Percentiles rank a stretch among this genome's conserved stretches.
phyloP scores from a whole-genome alignment of 2,113 vertebrate species.

The Asarcornis scutulata region DNA sequence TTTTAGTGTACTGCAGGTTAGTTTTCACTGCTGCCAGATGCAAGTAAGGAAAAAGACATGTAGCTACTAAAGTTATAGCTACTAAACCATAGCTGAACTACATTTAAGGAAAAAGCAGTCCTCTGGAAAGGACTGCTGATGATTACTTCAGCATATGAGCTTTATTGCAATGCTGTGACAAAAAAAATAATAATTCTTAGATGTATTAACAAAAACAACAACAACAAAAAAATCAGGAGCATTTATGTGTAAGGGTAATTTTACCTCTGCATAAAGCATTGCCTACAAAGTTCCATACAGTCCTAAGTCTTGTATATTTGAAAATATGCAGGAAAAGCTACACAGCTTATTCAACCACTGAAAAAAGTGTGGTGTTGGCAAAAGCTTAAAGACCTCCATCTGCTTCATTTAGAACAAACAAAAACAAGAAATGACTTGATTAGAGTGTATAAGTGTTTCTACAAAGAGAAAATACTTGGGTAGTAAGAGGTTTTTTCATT shows the following conservation, averaged over 20 bases:
- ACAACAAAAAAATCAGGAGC: not conserved
- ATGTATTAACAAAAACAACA: not conserved
- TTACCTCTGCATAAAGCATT: slow-evolving; percentile 11
- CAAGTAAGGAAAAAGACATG: not conserved
- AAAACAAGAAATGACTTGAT: slow-evolving; percentile 37
- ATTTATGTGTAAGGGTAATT: not conserved
- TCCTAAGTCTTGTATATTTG: not conserved
- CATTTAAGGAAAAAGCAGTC: not conserved
- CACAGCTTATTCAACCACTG: slow-evolving; percentile 13
- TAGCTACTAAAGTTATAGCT: not conserved
- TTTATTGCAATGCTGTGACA: not conserved
- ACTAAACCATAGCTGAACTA: not conserved
- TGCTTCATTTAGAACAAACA: slow-evolving; percentile 44
- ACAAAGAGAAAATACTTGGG: slow-evolving; percentile 13
- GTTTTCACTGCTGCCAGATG: not conserved
- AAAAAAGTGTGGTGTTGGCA: not conserved
- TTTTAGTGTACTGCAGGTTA: not conserved
- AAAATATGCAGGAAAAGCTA: slow-evolving; percentile 3
- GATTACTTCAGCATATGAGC: not conserved
- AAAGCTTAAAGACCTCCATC: slow-evolving; percentile 47
- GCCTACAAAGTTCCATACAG: not conserved
- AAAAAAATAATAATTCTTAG: not conserved
- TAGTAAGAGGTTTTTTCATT: not conserved
- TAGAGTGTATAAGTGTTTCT: not conserved
- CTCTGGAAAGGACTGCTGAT: not conserved